A percentile compares a stretch with the other conserved stretches of the same genome.
Conservation (phyloP, 2,888 invertebrate species). For the Eupithecia insigniata region DNA sequence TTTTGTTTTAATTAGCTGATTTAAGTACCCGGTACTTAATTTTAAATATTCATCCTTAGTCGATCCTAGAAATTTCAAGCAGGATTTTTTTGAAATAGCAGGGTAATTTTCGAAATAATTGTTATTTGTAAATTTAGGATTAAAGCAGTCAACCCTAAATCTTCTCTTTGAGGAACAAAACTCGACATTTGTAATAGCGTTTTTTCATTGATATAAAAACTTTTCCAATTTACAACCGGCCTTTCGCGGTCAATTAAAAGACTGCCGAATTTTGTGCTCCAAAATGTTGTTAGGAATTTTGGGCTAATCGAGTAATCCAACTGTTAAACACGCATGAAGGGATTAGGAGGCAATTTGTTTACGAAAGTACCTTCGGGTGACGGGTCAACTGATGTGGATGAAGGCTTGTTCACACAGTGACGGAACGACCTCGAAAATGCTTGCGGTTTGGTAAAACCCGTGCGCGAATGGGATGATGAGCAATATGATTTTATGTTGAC, state of each 20-base stretch:
- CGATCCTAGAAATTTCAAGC: too few relatives aligned
- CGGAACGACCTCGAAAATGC: not conserved
- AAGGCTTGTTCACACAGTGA: conserved; percentile 19
- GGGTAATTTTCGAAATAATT: too few relatives aligned
- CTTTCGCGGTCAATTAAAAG: conserved; percentile 62
- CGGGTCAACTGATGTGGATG: conserved; percentile 27
- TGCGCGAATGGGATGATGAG: not conserved
- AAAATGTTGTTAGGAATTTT: conserved; percentile 53
- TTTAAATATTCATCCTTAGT: not conserved
- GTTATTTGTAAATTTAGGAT: not conserved
- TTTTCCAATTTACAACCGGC: conserved; percentile 45
- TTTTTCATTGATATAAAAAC: conserved; percentile 18
- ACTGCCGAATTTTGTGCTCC: conserved; percentile 56
- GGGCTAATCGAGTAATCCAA: conserved; percentile 66
- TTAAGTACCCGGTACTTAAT: not conserved
- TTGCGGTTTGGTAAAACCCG: not conserved
- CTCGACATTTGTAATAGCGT: conserved; percentile 6
- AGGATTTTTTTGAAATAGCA: too few relatives aligned
- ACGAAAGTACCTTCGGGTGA: conserved; percentile 39
- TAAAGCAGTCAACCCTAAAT: not conserved
- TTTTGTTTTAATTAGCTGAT: not conserved
- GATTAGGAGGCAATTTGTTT: conserved; percentile 65
- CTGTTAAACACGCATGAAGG: conserved; percentile 68
- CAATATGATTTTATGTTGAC: too few relatives aligned
- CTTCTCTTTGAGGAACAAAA: not conserved